Conservation (phyloP, 2,888 invertebrate species). For the Euzetes globulus region DNA sequence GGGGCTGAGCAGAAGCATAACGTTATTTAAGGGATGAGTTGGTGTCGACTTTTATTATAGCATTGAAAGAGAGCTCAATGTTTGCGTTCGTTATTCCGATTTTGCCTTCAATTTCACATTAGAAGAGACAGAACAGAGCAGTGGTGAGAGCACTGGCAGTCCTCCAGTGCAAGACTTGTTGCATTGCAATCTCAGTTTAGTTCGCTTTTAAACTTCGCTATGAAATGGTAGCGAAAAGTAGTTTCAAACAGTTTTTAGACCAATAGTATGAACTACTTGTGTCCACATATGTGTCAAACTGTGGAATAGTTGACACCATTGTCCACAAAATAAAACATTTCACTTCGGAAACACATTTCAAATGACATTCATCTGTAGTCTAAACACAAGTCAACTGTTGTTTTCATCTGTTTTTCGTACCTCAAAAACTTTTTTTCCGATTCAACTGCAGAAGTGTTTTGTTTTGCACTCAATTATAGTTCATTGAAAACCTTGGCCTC, state of each 20-base stretch:
- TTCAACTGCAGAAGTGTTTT: not conserved
- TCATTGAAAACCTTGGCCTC: not conserved
- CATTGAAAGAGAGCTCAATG: not conserved
- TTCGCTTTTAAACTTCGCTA: not conserved
- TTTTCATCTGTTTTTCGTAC: too few species aligned
- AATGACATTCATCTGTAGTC: too few species aligned
- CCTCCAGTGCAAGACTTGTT: not conserved
- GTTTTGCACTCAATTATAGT: not conserved
- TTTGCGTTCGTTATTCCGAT: not conserved
- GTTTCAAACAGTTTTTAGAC: not conserved
- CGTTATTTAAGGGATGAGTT: not conserved
- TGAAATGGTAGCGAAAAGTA: not conserved
- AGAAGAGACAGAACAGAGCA: not conserved
- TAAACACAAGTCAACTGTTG: too few species aligned
- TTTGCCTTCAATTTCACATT: not conserved
- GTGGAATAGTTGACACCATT: too few species aligned
- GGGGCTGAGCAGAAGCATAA: not conserved
- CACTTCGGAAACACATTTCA: not conserved
- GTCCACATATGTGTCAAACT: too few species aligned
- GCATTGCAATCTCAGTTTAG: not conserved
- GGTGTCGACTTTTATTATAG: not conserved
- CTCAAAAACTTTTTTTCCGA: not conserved
- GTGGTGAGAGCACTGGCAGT: not conserved
- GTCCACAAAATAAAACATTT: too few species aligned
- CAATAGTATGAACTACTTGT: too few species aligned